phyloP scores from a whole-genome alignment of 2,113 vertebrate species.

The Poeciliopsis prolifica region DNA sequence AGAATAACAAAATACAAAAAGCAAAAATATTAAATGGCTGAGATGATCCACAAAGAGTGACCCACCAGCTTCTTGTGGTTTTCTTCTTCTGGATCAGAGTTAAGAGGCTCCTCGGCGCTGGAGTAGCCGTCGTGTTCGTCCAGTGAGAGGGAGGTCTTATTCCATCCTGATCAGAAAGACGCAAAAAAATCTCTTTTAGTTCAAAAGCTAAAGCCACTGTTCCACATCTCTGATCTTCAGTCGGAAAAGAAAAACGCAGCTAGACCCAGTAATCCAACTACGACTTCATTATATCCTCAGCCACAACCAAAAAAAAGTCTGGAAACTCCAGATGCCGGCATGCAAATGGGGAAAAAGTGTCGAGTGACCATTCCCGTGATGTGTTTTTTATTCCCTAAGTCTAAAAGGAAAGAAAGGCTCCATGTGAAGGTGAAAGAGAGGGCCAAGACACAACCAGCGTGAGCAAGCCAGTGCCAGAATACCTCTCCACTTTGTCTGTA shows the following conservation, averaged over 20 bases:
- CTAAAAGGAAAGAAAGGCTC: slow-evolving; percentile 6
- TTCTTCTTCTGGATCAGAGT: slow-evolving; percentile 94
- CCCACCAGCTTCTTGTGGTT: slow-evolving; percentile 88
- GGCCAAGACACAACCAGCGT: slow-evolving; percentile 1
- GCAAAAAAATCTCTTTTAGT: neutral
- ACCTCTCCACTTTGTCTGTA: slow-evolving; percentile 82
- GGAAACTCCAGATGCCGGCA: slow-evolving; percentile 15
- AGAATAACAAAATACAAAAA: neutral
- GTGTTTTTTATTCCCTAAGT: slow-evolving; percentile 3
- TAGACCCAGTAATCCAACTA: slow-evolving; percentile 32
- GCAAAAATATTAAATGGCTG: neutral
- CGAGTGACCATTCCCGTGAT: slow-evolving; percentile 21
- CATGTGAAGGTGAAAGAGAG: slow-evolving; percentile 26
- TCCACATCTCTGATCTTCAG: neutral
- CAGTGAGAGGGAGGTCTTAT: slow-evolving; percentile 85
- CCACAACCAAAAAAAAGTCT: neutral
- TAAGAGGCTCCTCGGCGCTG: slow-evolving; percentile 90
- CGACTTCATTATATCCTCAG: slow-evolving; percentile 6
- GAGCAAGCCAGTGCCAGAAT: slow-evolving; percentile 37
- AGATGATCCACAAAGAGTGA: neutral
- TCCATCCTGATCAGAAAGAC: slow-evolving; percentile 83
- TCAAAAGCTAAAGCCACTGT: slow-evolving; percentile 1
- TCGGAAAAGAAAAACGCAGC: neutral
- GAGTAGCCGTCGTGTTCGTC: slow-evolving; percentile 93
- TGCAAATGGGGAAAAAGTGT: slow-evolving; percentile 40